A percentile compares a stretch with the other conserved stretches of the same genome.
These are phyloP conservation scores for Apostichopus japonicus DNA, from an alignment of 35 echinoderm and acorn worm genomes.

Conservation along the genomic window DNA sequence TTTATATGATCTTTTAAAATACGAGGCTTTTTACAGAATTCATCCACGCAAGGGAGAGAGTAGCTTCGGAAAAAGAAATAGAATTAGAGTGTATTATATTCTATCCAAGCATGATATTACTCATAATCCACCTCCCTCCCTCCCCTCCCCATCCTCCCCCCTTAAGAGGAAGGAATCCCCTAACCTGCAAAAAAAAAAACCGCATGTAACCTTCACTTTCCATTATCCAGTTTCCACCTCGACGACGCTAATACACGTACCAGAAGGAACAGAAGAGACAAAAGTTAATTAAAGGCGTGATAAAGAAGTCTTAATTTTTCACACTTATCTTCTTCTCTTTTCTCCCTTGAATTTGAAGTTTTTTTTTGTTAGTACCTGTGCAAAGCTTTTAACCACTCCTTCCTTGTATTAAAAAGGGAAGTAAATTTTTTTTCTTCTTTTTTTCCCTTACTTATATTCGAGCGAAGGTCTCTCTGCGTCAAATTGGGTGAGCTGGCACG, in stretches of 20 bases:
- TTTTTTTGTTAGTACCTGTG: background rate
- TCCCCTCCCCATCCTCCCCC: no score
- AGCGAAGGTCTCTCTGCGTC: background rate
- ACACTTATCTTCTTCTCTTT: background rate
- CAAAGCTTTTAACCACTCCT: no score
- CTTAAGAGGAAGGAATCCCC: no score
- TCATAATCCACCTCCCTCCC: no score
- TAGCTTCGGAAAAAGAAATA: no score
- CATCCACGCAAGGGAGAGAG: no score
- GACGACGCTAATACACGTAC: background rate
- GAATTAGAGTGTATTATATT: no score
- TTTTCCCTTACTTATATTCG: background rate
- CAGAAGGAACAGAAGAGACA: background rate
- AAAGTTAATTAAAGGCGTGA: background rate
- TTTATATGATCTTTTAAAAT: no score
- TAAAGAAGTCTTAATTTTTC: background rate
- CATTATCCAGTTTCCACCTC: background rate
- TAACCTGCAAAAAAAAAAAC: no score
- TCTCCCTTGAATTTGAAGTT: background rate
- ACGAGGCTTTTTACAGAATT: no score
- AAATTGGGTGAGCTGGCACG: background rate
- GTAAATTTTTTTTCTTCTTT: background rate
- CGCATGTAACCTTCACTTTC: background rate
- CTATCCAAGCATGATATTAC: no score
- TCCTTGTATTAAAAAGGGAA: no score